Conservation (phyloP, 2,888 invertebrate species). For the Macrosiphum euphorbiae region DNA sequence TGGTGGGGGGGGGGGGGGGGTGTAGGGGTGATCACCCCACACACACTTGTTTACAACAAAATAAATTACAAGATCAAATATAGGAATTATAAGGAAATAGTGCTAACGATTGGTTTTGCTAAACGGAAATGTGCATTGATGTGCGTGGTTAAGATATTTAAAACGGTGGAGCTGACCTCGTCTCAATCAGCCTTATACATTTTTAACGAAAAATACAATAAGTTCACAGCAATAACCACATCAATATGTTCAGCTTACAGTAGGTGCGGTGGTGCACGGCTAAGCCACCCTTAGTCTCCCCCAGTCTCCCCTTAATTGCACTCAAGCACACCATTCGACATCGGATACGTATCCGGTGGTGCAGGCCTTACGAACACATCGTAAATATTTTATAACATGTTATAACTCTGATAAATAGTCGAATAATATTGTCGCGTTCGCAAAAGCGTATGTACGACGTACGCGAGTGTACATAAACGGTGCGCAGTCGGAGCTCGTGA, state of each 20-base stretch:
- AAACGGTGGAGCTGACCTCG: too few relatives aligned
- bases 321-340: background rate
- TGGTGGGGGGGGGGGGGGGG: background rate
- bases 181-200: too few relatives aligned
- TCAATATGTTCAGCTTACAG: background rate
- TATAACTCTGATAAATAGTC: background rate
- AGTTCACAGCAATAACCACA: too few relatives aligned
- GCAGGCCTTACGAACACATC: background rate
- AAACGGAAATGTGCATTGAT: background rate
- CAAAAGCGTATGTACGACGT: background rate
- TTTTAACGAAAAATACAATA: too few relatives aligned
- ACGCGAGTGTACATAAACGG: background rate
- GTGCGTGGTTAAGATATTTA: too few relatives aligned
- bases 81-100: background rate
- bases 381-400: background rate
- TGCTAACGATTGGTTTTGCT: background rate
- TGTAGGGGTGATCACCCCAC: background rate
- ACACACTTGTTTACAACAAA: background rate
- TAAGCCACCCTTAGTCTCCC: background rate
- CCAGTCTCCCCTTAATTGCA: background rate
- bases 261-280: background rate
- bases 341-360: background rate
- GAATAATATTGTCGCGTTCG: background rate
- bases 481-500: slow-evolving; percentile 11
- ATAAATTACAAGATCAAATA: background rate